A percentile compares a stretch with the other conserved stretches of the same genome.
phyloP scores from a whole-genome alignment of 2,888 invertebrate genomes.

The Andrena bicolor region DNA sequence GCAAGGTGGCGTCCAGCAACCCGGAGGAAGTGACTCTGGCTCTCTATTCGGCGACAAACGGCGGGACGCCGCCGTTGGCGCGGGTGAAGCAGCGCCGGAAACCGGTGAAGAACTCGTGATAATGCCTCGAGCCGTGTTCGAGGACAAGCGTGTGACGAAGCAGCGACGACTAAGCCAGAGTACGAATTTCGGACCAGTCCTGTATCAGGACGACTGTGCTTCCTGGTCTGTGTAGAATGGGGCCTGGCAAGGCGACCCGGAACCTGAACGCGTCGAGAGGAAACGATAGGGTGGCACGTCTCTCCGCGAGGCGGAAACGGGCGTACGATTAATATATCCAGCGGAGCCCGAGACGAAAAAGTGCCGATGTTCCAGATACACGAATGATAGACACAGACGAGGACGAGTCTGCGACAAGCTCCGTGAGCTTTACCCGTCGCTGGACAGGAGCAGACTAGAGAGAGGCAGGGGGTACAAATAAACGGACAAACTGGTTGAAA shows the following conservation, averaged over 20 bases:
- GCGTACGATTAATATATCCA: conserved; percentile 46
- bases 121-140: conserved; percentile 61
- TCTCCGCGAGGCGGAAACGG: neutral
- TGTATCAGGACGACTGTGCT: conserved; percentile 48
- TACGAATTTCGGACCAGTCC: conserved; percentile 53
- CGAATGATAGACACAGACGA: conserved; percentile 14
- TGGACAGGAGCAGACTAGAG: neutral
- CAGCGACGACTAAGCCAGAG: conserved; percentile 51
- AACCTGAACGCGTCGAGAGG: conserved; percentile 58
- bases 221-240: conserved; percentile 50
- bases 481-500: conserved; percentile 6
- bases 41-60: conserved; percentile 79
- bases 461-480: conserved; percentile 12
- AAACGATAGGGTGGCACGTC: conserved; percentile 23
- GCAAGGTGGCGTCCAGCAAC: conserved; percentile 74
- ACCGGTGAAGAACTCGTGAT: conserved; percentile 83
- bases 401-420: conserved; percentile 10
- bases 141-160: conserved; percentile 59
- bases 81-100: conserved; percentile 82
- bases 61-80: conserved; percentile 70
- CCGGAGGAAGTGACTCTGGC: conserved; percentile 77
- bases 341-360: conserved; percentile 45
- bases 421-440: neutral
- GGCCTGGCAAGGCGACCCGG: conserved; percentile 35
- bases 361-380: neutral